Base-by-base conservation (phyloP, 1,140 invertebrate species). In the Drosophila ogumai region DNA sequence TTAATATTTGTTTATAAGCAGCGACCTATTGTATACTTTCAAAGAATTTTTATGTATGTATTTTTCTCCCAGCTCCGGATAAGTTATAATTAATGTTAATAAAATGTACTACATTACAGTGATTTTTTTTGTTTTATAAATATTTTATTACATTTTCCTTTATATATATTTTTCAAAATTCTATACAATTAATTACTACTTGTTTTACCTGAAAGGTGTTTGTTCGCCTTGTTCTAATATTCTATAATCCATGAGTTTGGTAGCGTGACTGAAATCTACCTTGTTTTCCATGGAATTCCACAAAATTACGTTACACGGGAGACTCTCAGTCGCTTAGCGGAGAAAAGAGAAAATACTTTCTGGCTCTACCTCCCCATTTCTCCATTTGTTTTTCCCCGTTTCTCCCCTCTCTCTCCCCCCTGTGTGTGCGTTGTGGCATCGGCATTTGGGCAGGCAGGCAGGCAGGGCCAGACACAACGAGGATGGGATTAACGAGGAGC, bases 221-320 rank as follows among this genome's bases (percentile, higher is more conserved):
- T 49, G 47, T 17, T 32, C 25, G 22, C 41, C 17, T 25, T 12
- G n/a, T 46, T 43, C 8, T 43, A 36, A 32, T 72, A 32, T 58
- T 57, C 38, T 47, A 58, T 72, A 58, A 59, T 36, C 68, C 52
- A 41, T 19, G 32, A 28, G n/a, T 41, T 32, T 19, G 41, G 69
- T 72, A 87, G 75, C 73, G 72, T 75, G 61, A 77, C 58, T 52
- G 41, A 68, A 58, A 75, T 74, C 36, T 59, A 66, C 57, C 74
- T 64, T 58, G 64, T 85, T 76, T 84, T 65, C 80, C 61, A 25
- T 74, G 79, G 63, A 82, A 71, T 78, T 74, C 52, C 80, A 79
- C 69, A 66, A 71, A 82, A 82, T 82, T 82, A 82, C 80, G 65
- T 82, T 75, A 64, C 72, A 76, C 44, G 36, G 34, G 61, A 32